Evolutionary conservation across 2,113 vertebrate genomes (phyloP), one percentile per base, ranked within the genome.

Genomic region (Tamias sibiricus): DNA sequence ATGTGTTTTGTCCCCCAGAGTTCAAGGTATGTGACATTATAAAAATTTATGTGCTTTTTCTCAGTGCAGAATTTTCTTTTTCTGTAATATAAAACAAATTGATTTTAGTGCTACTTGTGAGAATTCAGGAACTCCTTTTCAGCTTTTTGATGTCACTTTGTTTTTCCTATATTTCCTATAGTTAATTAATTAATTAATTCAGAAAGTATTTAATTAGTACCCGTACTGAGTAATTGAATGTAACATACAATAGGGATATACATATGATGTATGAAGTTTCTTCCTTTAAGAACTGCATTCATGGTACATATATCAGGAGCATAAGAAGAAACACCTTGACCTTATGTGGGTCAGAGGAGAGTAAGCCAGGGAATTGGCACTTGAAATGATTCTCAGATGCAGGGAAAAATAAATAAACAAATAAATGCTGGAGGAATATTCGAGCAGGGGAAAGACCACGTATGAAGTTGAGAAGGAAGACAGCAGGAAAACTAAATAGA

Each of bases 11-110:
- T 84, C 26, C 40, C 22, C 87, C 32, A 93, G 66, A 90, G 47
- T 74, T 92, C 68, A 90, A 97, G 40, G 37, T 64, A 94, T 95
- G 40, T 94, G 90, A 82, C 69, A 88, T 75, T 93, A 80, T 30
- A 95, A 90, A 92, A 80, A 80, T 72, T 69, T 75, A 69, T 32
- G 1, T 7, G 28, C 22, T 87, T 32, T 84, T 72, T 22, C 77
- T 80, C 75, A 74, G 2, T 75, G 35, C 6, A 92, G 28, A 96
- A 54, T n/a, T 94, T 95, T 93, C 90, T 52, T 30, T 82, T 2
- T 80, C 62, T 92, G 28, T 40, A 87, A 62, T 94, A 84, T 47
- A 37, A 90, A 93, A 86, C 12, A 66, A 72, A 79, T 28, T 95
- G 26, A 81, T 68, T 93, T 77, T 69, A 44, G 64, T 24, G 26